Evolutionary conservation across 2,113 vertebrate species (phyloP).

Genomic region (Micronycteris hirsuta): DNA sequence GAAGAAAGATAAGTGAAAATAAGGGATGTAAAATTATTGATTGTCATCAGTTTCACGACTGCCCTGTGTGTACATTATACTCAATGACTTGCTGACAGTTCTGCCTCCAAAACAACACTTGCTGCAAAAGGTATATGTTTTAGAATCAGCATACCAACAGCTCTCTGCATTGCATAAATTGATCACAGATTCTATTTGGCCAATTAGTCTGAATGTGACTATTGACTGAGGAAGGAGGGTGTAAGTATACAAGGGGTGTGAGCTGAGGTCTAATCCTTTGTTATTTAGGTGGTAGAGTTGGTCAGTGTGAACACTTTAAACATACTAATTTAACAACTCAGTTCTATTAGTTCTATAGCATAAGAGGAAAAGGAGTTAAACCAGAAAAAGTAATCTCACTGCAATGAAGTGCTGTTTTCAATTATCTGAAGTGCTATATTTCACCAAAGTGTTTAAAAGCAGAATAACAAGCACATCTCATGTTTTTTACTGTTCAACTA

Average conservation of each 20-base stretch:
- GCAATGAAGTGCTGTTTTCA: constrained; percentile 60
- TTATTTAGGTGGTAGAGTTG: background rate
- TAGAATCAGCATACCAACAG: background rate
- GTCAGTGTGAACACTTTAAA: background rate
- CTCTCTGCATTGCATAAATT: background rate
- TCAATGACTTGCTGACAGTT: background rate
- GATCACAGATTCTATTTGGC: background rate
- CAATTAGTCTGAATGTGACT: background rate
- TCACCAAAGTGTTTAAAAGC: constrained; percentile 50
- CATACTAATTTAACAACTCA: background rate
- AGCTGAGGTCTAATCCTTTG: background rate
- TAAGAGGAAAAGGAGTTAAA: constrained; percentile 28
- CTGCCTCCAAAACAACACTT: background rate
- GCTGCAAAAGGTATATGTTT: background rate
- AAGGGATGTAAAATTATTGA: background rate
- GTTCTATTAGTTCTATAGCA: constrained; percentile 1
- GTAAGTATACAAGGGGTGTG: background rate
- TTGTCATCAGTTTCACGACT: background rate
- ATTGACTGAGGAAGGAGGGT: background rate
- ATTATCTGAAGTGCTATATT: constrained; percentile 52
- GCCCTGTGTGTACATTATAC: background rate
- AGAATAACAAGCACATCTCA: constrained; percentile 30
- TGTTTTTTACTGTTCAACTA: constrained; percentile 24
- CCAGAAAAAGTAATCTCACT: constrained; percentile 28
- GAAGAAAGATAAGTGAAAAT: background rate